These are phyloP conservation scores for Numenius phaeopus DNA, from an alignment of 2,797 vertebrate genomes.

Conservation along the genomic window DNA sequence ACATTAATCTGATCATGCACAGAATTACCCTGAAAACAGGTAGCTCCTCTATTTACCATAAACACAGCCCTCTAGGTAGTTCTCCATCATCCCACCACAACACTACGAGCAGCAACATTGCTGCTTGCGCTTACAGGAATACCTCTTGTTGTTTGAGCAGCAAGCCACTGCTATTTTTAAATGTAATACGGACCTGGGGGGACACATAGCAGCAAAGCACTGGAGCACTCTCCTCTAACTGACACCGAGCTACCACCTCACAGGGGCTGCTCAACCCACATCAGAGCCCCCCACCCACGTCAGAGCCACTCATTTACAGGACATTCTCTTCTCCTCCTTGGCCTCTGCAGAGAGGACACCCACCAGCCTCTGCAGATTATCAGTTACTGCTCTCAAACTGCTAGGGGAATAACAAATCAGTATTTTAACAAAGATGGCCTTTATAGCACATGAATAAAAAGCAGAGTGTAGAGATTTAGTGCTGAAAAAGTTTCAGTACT, in stretches of 20 bases:
- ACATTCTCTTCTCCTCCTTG: background rate
- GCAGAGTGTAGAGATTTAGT: background rate
- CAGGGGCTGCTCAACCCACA: background rate
- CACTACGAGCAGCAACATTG: accelerated
- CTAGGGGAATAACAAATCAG: background rate
- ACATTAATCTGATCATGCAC: background rate
- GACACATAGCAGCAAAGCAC: background rate
- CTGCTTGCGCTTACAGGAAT: background rate
- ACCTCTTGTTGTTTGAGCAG: background rate
- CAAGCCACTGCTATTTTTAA: background rate
- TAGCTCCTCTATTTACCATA: background rate
- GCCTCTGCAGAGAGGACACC: background rate
- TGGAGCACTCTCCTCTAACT: background rate
- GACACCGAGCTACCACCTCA: accelerated
- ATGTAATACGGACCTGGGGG: background rate
- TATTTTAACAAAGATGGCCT: background rate
- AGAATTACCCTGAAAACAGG: background rate
- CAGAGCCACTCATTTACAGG: background rate
- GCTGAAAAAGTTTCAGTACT: background rate
- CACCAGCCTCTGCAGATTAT: background rate
- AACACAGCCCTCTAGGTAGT: background rate
- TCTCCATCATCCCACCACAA: accelerated
- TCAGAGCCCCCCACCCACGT: background rate
- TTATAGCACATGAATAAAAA: background rate
- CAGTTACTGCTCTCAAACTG: background rate